Evolutionary conservation across 2,888 invertebrate species (phyloP), one percentile per base, ranked within the genome.

Genomic region (Sinodicranocentrus sp.): DNA sequence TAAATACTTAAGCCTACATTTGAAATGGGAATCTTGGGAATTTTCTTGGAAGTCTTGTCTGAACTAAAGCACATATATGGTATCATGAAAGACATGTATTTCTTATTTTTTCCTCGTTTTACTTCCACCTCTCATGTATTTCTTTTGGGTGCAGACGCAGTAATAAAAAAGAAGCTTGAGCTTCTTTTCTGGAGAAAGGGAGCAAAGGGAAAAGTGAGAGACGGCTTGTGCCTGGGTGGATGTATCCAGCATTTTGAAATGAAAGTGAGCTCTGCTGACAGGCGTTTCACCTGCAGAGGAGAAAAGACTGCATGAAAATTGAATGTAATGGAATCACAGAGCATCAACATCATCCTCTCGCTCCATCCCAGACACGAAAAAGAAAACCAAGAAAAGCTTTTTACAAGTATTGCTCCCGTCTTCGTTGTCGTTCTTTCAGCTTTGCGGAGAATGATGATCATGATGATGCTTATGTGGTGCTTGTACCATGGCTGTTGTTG

Each of bases 321-420:
- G 82, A 82, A 82, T 75, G 73, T 59, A 82, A 82, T 82, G 75
- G 80, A 82, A 82, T 82, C 80, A 82, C 52, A 75, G 44, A 33
- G 33, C 54, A 73, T 19, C 61, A 65, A 33, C 61, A 26, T 52
- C 76, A 67, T 61, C 28, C 17, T 61, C 72, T 73, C 15, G 15
- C 21, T 39, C 19, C 1, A 10, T 25, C n/a, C 6, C 3, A 44
- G 23, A 33, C 10, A 54, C 23, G 48, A 65, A 25, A 23, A 57
- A 57, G 57, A 25, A 25, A 39, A 44, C 19, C 28, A 72, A 43
- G 23, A 25, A 59, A 43, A 2, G 13, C 17, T 71, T 72, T 59
- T 72, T 28, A 48, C 13, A 48, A 48, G n/a, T 5, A 15, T n/a
- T 48, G 15, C 48, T 48, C 48, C n/a, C n/a, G 13, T 48, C 48